Conservation (phyloP, 2,888 invertebrate species). For the Gryllus longicercus region DNA sequence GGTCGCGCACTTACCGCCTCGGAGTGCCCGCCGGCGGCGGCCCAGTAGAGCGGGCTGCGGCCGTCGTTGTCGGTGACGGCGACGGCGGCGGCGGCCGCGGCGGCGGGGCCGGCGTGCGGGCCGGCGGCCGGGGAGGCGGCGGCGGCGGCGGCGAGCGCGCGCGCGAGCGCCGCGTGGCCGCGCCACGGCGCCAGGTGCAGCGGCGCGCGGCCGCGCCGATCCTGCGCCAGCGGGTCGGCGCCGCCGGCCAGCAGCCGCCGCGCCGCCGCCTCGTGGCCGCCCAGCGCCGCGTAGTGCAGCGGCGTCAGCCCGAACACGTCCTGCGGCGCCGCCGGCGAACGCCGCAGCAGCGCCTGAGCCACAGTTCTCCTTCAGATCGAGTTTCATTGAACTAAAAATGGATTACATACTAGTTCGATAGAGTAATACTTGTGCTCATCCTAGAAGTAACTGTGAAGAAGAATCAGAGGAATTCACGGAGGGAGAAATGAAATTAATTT, state of each 20-base stretch:
- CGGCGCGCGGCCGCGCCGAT: not conserved
- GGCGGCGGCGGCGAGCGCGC: not conserved
- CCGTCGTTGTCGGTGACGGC: not conserved
- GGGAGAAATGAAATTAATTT: no score
- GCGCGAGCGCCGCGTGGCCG: not conserved
- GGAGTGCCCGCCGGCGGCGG: not conserved
- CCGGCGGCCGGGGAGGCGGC: not conserved
- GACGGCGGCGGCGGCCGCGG: not conserved
- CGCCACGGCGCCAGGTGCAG: not conserved
- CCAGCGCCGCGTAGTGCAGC: constrained; percentile 8
- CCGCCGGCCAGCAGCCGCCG: not conserved
- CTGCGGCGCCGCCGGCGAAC: not conserved
- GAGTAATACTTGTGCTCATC: no score
- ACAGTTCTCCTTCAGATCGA: no score
- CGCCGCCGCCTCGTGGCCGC: constrained; percentile 3
- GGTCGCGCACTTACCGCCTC: not conserved
- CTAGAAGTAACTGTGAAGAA: no score
- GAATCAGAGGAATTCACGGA: no score
- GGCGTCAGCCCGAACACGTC: not conserved
- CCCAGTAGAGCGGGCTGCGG: not conserved
- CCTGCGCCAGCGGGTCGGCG: not conserved
- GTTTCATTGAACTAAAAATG: no score
- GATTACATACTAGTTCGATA: no score
- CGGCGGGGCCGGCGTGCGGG: not conserved
- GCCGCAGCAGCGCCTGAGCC: not conserved